These are phyloP conservation scores for Psittacara wagleri DNA, from an alignment of 2,113 vertebrate species.

Conservation along the genomic window DNA sequence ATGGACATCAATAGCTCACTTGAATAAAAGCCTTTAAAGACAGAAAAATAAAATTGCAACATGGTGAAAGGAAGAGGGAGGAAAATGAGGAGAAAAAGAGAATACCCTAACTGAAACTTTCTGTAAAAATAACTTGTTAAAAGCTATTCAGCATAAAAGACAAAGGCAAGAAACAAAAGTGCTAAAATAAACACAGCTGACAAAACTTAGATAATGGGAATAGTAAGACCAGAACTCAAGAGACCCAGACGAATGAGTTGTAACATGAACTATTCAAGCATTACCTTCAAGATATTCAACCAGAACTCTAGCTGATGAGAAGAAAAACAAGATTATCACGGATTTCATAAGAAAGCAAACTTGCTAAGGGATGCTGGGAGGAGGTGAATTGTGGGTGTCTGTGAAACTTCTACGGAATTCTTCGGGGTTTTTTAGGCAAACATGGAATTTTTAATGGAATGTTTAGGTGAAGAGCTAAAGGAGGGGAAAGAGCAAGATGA, in stretches of 20 bases:
- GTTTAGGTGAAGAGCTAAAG: background rate
- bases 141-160: background rate
- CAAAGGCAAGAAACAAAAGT: background rate
- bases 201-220: background rate
- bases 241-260: background rate
- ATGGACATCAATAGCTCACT: background rate
- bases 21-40: background rate
- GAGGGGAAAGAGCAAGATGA: background rate
- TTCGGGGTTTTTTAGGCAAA: background rate
- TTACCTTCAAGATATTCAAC: background rate
- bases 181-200: background rate
- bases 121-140: background rate
- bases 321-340: background rate
- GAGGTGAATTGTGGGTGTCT: background rate
- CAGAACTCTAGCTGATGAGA: background rate
- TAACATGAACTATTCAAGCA: background rate
- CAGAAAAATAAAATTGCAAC: background rate
- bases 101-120: background rate
- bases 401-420: background rate
- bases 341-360: background rate
- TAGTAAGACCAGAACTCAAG: background rate
- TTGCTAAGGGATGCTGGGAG: background rate
- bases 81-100: background rate
- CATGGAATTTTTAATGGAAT: background rate
- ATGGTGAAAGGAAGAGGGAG: background rate